Evolutionary conservation across 2,113 vertebrate genomes (phyloP).

Genomic region (Megaceryle maxima): DNA sequence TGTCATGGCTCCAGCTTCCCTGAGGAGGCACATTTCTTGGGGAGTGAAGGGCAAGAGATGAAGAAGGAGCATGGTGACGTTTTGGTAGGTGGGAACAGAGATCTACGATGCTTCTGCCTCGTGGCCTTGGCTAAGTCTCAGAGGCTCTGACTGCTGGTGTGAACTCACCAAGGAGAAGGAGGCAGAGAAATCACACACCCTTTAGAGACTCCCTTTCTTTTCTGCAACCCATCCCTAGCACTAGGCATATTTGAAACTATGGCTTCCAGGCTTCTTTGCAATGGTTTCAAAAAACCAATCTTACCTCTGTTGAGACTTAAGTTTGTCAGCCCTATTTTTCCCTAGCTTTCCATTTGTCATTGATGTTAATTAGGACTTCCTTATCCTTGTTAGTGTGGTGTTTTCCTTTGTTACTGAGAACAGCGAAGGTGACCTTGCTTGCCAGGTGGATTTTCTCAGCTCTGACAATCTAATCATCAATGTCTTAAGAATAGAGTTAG

Average conservation of each 20-base stretch:
- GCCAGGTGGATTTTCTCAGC: slow-evolving; percentile 32
- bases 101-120: fast-evolving
- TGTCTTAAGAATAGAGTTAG: slow-evolving; percentile 36
- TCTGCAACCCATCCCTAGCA: slow-evolving; percentile 14
- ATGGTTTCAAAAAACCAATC: not conserved
- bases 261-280: slow-evolving; percentile 1
- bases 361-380: slow-evolving; percentile 44
- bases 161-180: not conserved
- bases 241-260: slow-evolving; percentile 40
- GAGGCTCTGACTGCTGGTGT: not conserved
- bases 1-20: not conserved
- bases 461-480: slow-evolving; percentile 60
- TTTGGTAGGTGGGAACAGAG: not conserved
- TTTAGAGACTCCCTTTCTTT: not conserved
- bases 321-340: not conserved
- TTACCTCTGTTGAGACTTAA: not conserved
- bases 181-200: not conserved
- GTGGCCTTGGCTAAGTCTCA: not conserved
- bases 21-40: not conserved
- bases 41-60: not conserved
- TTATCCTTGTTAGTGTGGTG: not conserved
- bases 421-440: slow-evolving; percentile 39
- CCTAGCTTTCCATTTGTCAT: not conserved
- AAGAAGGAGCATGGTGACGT: not conserved
- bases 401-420: slow-evolving; percentile 40